phyloP scores from a whole-genome alignment of 2,113 vertebrate genomes.

The Morone saxatilis region DNA sequence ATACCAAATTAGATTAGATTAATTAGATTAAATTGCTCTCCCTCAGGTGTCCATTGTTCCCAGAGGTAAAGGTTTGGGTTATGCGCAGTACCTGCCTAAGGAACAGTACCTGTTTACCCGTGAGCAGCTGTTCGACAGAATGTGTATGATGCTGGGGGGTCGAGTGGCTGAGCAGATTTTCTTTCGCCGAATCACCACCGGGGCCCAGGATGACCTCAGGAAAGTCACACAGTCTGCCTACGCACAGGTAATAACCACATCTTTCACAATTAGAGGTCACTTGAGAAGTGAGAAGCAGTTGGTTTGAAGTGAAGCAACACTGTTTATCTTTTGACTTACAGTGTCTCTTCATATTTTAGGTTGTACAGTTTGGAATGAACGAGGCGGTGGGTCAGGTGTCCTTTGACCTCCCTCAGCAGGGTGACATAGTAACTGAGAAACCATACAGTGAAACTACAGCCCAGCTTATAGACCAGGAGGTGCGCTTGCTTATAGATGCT shows the following conservation, averaged over 20 bases:
- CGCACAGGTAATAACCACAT: slow-evolving; percentile 87
- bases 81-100: slow-evolving; percentile 93
- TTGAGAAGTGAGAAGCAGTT: neutral
- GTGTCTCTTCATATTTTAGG: slow-evolving; percentile 69
- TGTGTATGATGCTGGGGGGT: slow-evolving; percentile 97
- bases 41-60: slow-evolving; percentile 96
- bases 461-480: slow-evolving; percentile 87
- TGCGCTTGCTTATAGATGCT: slow-evolving; percentile 82
- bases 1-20: neutral
- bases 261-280: neutral
- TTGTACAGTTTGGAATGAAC: slow-evolving; percentile 98
- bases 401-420: slow-evolving; percentile 93
- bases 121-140: slow-evolving; percentile 95
- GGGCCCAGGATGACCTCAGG: slow-evolving; percentile 94
- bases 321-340: neutral
- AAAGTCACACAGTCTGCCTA: slow-evolving; percentile 98
- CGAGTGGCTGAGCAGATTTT: slow-evolving; percentile 96
- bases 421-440: slow-evolving; percentile 90
- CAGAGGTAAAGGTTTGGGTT: slow-evolving; percentile 94
- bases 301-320: neutral
- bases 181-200: slow-evolving; percentile 92
- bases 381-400: slow-evolving; percentile 95
- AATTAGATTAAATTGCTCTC: neutral
- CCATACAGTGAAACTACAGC: slow-evolving; percentile 90
- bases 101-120: slow-evolving; percentile 95